These are phyloP conservation scores for Cavia porcellus DNA, from an alignment of 2,113 vertebrate species.

Conservation along the genomic window DNA sequence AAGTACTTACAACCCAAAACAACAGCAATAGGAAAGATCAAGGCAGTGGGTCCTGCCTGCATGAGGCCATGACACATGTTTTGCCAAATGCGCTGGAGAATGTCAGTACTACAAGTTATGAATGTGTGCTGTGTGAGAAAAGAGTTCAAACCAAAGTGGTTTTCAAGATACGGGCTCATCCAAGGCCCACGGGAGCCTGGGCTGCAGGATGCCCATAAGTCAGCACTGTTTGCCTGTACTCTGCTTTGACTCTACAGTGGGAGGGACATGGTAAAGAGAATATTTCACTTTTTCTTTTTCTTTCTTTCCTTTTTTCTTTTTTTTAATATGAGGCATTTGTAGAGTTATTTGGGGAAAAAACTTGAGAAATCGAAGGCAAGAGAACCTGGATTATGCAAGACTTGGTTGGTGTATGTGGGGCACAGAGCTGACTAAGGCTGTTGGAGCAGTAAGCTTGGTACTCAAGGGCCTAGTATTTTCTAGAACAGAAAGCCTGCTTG, in stretches of 20 bases:
- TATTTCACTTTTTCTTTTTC: background rate
- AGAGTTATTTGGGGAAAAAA: background rate
- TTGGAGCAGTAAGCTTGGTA: background rate
- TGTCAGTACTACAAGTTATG: background rate
- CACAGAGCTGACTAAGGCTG: background rate
- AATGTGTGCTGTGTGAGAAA: background rate
- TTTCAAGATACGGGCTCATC: background rate
- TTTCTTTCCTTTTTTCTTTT: background rate
- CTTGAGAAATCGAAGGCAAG: background rate
- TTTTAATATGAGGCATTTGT: background rate
- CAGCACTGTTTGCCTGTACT: accelerated
- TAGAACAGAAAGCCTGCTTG: background rate
- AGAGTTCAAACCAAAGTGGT: background rate
- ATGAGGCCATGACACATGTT: background rate
- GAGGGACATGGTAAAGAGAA: accelerated
- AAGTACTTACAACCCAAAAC: background rate
- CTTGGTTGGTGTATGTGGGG: background rate
- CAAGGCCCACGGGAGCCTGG: background rate
- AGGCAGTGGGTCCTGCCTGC: background rate
- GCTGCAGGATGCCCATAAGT: background rate
- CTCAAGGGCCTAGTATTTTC: background rate
- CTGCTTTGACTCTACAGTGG: background rate
- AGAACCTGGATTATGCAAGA: background rate
- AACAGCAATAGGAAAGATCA: background rate
- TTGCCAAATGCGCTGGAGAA: background rate